Base-by-base conservation (phyloP, 2,888 invertebrate species). In the Conops quadrifasciatus region DNA sequence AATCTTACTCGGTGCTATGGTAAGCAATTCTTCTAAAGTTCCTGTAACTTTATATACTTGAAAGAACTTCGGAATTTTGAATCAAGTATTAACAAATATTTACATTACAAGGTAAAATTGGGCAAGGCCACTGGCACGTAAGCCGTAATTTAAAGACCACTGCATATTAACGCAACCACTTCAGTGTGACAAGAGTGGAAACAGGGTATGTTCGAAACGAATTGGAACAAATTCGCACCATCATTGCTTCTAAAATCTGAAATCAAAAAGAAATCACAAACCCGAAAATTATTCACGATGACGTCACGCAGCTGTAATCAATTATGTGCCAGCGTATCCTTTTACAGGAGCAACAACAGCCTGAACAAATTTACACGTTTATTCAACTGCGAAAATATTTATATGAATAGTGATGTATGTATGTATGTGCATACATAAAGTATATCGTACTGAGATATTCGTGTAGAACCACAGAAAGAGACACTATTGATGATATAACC, bases 211-310 rank as follows among this genome's bases (percentile, higher is more conserved):
- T 62, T 70, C 66, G 60, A 51, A 60, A 60, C 47, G 56, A 51
- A 62, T 43, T 30, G 67, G 67, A 67, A 67, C 67, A 56, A 67
- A 67, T 67, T 16, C 66, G 26, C 43, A 49, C 56, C 67, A 67
- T 36, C 64, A 70, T 58, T 56, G 24, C 16, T 45, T 64, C 70
- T 51, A 26, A 36, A 36, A 51, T 13, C 45, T 5, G 75, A 53
- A 53, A 53, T 51, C 65, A 53, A n/a, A 16, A 71, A 77, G 67
- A 76, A 74, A 77, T 75, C 72, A 75, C 77, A 76, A 81, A 77
- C 80, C 78, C 77, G 71, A 51, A n/a, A 81, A 84, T 84, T 84
- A 84, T 84, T 80, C 83, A 83, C 80, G 82, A 84, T 83, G 83
- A 84, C 84, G 84, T 84, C 83, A 84, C 83, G 85, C 80, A 72